Conservation (phyloP, 92 coral and sea anemone genomes). For the Porites evermanni region DNA sequence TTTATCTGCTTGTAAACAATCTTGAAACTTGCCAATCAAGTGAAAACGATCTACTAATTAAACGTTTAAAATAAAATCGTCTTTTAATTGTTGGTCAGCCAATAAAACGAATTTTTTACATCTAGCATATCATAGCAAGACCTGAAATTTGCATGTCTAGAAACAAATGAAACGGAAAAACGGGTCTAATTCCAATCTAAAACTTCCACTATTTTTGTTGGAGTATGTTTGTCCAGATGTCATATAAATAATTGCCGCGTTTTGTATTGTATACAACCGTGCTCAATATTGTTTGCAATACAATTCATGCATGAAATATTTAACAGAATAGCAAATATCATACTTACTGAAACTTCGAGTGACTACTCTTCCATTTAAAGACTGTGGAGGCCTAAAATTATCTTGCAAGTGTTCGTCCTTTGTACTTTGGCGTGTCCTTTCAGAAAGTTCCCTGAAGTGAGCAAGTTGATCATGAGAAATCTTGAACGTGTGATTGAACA, state of each 20-base stretch:
- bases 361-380: conserved; percentile 76
- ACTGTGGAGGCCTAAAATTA: conserved; percentile 88
- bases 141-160: background rate
- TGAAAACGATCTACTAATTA: too few relatives aligned
- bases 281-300: conserved; percentile 3
- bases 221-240: background rate
- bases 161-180: background rate
- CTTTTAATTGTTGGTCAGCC: too few relatives aligned
- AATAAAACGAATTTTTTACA: too few relatives aligned
- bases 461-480: conserved; percentile 72
- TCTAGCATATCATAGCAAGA: too few relatives aligned
- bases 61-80: too few relatives aligned
- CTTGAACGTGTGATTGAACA: conserved; percentile 69
- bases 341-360: conserved; percentile 86
- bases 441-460: conserved; percentile 52
- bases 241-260: background rate
- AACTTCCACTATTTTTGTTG: background rate
- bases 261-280: background rate
- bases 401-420: conserved; percentile 56
- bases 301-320: conserved; percentile 18
- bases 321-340: conserved; percentile 9
- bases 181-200: background rate
- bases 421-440: conserved; percentile 43
- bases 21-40: too few relatives aligned
- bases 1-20: too few relatives aligned